These are phyloP conservation scores for Adelognathus sp. DNA, from an alignment of 2,888 invertebrate genomes.

Conservation along the genomic window DNA sequence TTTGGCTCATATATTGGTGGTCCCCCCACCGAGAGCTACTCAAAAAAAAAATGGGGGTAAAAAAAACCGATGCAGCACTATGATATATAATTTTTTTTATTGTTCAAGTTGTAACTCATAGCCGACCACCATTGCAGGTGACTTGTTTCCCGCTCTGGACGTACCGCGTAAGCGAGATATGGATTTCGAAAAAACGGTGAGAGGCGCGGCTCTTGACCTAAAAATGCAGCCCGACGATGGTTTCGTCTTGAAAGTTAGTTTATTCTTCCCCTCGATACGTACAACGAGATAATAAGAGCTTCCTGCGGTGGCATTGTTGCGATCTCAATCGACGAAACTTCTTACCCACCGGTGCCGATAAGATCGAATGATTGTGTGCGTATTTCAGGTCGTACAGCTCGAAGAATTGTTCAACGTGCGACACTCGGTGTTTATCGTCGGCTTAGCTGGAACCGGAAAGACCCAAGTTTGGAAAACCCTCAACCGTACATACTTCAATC, in stretches of 20 bases:
- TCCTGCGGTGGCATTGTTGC: constrained; percentile 9
- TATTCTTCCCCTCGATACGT: not conserved
- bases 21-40: too few species aligned
- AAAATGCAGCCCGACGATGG: constrained; percentile 95
- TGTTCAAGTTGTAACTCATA: not conserved
- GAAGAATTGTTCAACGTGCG: constrained; percentile 96
- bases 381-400: constrained; percentile 90
- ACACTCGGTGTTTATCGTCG: constrained; percentile 95
- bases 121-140: constrained; percentile 78
- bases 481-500: constrained; percentile 90
- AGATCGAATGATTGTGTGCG: constrained; percentile 21
- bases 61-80: too few species aligned
- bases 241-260: constrained; percentile 89
- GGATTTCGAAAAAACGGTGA: constrained; percentile 92
- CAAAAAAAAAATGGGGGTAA: too few species aligned
- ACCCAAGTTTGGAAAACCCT: constrained; percentile 96
- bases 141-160: constrained; percentile 95
- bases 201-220: constrained; percentile 90
- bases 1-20: too few species aligned
- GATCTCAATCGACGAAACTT: constrained; percentile 14
- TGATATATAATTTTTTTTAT: not conserved
- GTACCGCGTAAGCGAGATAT: constrained; percentile 93
- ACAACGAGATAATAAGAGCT: constrained; percentile 8
- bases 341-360: not conserved
- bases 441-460: constrained; percentile 95